These are phyloP conservation scores for Eudyptes chrysolophus DNA, from an alignment of 2,113 vertebrate species.

Conservation along the genomic window DNA sequence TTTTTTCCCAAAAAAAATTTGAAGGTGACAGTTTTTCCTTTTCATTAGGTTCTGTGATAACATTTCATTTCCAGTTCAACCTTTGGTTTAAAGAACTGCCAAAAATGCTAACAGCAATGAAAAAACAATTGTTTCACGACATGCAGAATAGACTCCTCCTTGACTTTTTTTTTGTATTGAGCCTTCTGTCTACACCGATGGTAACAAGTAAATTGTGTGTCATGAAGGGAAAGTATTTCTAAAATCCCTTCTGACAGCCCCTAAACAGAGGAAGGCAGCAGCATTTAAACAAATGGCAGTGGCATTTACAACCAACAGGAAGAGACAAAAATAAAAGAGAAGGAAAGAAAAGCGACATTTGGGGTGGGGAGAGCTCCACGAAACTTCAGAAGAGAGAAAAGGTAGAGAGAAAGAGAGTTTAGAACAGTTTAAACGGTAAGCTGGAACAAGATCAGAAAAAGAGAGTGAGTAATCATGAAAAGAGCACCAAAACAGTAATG, in stretches of 20 bases:
- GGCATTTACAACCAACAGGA: background rate
- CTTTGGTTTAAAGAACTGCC: background rate
- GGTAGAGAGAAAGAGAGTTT: background rate
- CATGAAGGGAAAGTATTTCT: background rate
- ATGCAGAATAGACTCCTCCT: background rate
- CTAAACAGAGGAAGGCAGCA: background rate
- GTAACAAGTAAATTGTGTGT: background rate
- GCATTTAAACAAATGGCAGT: background rate
- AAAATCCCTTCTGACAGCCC: background rate
- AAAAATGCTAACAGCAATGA: background rate
- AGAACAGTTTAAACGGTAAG: background rate
- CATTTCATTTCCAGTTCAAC: background rate
- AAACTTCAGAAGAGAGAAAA: background rate
- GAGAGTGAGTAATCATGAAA: background rate
- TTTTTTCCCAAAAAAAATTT: background rate
- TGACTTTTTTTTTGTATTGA: background rate
- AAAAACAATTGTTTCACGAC: background rate
- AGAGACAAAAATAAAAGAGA: background rate
- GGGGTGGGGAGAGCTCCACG: background rate
- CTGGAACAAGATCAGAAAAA: background rate
- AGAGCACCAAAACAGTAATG: background rate
- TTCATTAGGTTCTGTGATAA: background rate
- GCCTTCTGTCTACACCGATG: background rate
- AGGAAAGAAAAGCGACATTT: background rate
- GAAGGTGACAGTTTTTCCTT: background rate